Base-by-base conservation (phyloP, 2,113 vertebrate species). In the Neogobius melanostomus region DNA sequence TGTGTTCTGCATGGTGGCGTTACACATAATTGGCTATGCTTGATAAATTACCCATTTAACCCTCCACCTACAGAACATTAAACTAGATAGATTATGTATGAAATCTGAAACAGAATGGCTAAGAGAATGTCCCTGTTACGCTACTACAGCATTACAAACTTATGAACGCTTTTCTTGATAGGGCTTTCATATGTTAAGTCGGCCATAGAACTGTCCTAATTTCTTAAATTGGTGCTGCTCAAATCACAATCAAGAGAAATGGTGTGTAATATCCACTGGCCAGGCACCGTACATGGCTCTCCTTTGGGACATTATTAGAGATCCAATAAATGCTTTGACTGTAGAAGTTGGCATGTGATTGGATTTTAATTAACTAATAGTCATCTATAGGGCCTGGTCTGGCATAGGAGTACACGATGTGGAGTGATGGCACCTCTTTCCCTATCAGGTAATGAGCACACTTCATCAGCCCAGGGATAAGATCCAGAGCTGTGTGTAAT, bases 171-270 rank as follows among this genome's bases (percentile, higher is more conserved):
- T 62, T 74, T 74, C 69, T 76, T 67, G 68, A 76, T 64, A 69
- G 57, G 61, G 59, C 48, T 72, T 49, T 63, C 65, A 71, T 82
- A 72, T 68, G 72, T 85, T 82, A 74, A 85, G 49, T 50, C 63
- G 46, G 51, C 59, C 48, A 6, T 54, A 4, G 66, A 45, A 2
- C 64, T 70, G 70, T 60, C 74, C 77, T 88, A 81, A 85, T 91
- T 87, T 76, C 76, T 85, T 56, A 87, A 87, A 85, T 82, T 80
- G 73, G 61, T 66, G 69, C 54, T n/a, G 6, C 53, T 85, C 76
- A 88, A 88, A 82, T 82, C 81, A 85, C 75, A 88, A 87, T 90
- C 76, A 83, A 85, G 83, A 87, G 79, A 80, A 90, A 88, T 85
- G 73, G 82, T 71, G 47, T 82, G 74, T 75, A 80, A 80, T 83